Evolutionary conservation across 2,113 vertebrate species (phyloP).

Genomic region (Gasterosteus aculeatus): DNA sequence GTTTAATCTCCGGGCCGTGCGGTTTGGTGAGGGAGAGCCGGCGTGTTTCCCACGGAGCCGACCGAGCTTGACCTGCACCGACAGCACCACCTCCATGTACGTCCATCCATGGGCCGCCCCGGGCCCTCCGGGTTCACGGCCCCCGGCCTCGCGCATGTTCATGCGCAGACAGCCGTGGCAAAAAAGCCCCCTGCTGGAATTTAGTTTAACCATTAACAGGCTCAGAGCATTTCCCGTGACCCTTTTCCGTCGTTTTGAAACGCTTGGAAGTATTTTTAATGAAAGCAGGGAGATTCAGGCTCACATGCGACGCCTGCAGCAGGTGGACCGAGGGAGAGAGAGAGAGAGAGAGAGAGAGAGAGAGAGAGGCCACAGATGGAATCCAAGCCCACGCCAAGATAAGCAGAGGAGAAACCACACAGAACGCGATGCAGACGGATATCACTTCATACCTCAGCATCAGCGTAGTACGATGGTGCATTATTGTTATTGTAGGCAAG

Average conservation of each 20-base stretch:
- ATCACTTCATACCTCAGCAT: background rate
- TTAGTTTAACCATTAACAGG: constrained; percentile 42
- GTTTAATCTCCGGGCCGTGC: too few relatives aligned
- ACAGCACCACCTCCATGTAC: constrained; percentile 65
- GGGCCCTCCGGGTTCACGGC: constrained; percentile 40
- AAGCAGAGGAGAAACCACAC: background rate
- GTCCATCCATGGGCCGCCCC: constrained; percentile 48
- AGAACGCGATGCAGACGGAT: background rate
- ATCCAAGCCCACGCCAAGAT: background rate
- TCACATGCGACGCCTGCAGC: constrained; percentile 6
- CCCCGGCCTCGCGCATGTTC: constrained; percentile 43
- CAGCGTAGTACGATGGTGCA: background rate
- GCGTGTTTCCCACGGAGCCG: too few relatives aligned
- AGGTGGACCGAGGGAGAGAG: background rate
- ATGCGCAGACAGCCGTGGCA: constrained; percentile 24
- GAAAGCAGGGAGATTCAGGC: constrained; percentile 29
- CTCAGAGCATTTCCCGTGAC: constrained; percentile 34
- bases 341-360: constrained; percentile 1
- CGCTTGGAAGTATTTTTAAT: constrained; percentile 37
- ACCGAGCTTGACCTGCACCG: too few relatives aligned
- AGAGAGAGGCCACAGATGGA: background rate
- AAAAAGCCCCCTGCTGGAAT: constrained; percentile 42
- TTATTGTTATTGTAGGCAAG: background rate
- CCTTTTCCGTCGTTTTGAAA: constrained; percentile 31
- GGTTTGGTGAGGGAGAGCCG: too few relatives aligned